Evolutionary conservation across 2,888 invertebrate genomes (phyloP), one percentile per base, ranked within the genome.

Genomic region (Hermaeophaga mercurialis): DNA sequence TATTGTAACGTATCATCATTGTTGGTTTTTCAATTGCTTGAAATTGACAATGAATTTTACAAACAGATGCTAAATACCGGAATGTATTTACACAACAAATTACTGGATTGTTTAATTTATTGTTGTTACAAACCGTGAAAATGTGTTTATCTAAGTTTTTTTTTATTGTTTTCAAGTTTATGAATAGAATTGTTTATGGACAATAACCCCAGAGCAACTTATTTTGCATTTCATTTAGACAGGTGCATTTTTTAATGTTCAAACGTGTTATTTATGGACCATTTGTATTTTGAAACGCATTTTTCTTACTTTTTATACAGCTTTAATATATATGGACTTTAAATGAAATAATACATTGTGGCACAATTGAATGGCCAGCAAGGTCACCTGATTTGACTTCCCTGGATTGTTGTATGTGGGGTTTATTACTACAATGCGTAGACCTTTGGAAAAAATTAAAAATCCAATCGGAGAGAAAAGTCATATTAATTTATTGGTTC

Each of bases 101-200:
- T 36, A 17, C 17, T 36, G 36, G 15, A 36, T 28, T 28, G 17
- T 9, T 36, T 14, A 36, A 36, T 12, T 15, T 15, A 36, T 36
- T 36, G 3, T 28, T 28, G 36, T 36, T 36, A 36, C 17, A 14
- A 12, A 36, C 36, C 17, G 36, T 36, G 36, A 36, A 36, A 36
- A 36, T 36, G 36, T 15, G 36, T 36, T 36, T 36, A 36, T 11
- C 17, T 36, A 11, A 6, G 36, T 14, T 36, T 36, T 36, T 15
- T n/a, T 36, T 36, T 36, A 15, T 36, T 36, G 36, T 17, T 36
- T 12, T 15, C 14, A 36, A 5, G 6, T 15, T 36, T 14, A 36
- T 36, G 7, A 36, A 6, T 28, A 28, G 28, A n/a, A 6, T 14
- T 36, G 36, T 36, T 36, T 14, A 7, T 36, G 36, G 36, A 36